Evolutionary conservation across 2,888 invertebrate species (phyloP).

Genomic region (Ochlodes sylvanus): DNA sequence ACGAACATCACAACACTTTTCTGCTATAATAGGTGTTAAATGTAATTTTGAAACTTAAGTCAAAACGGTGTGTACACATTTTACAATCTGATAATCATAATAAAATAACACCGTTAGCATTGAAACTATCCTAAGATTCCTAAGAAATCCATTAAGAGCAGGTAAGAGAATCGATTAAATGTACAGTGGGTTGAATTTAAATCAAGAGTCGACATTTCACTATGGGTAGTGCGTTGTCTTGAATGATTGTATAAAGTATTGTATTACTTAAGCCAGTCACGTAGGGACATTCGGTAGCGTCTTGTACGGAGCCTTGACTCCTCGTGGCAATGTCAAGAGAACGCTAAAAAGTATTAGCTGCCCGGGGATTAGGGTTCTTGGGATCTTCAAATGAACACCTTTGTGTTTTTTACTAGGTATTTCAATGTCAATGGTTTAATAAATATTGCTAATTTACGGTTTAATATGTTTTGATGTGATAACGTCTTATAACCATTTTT

Average conservation of each 20-base stretch:
- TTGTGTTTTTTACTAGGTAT: too few relatives aligned
- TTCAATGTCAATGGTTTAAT: too few relatives aligned
- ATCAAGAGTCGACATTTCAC: conserved; percentile 23
- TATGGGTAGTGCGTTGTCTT: background rate
- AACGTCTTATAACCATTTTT: too few relatives aligned
- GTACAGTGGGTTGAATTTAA: conserved; percentile 31
- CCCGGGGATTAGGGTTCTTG: conserved; percentile 25
- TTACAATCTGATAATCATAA: background rate
- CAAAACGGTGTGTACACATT: too few relatives aligned
- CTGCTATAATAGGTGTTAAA: too few relatives aligned
- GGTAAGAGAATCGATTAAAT: background rate
- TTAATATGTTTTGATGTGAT: too few relatives aligned
- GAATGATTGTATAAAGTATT: conserved; percentile 42
- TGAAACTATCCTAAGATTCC: background rate
- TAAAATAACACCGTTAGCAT: background rate
- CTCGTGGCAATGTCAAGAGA: conserved; percentile 57
- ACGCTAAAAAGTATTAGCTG: conserved; percentile 47
- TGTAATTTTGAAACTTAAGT: too few relatives aligned
- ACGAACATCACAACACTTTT: too few relatives aligned
- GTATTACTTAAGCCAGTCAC: conserved; percentile 55
- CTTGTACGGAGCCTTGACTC: conserved; percentile 55
- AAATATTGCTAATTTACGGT: too few relatives aligned
- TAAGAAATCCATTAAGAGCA: background rate
- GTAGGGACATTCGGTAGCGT: conserved; percentile 49
- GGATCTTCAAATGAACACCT: background rate